Evolutionary conservation across 2,113 vertebrate species (phyloP).

Genomic region (Pelodiscus sinensis): DNA sequence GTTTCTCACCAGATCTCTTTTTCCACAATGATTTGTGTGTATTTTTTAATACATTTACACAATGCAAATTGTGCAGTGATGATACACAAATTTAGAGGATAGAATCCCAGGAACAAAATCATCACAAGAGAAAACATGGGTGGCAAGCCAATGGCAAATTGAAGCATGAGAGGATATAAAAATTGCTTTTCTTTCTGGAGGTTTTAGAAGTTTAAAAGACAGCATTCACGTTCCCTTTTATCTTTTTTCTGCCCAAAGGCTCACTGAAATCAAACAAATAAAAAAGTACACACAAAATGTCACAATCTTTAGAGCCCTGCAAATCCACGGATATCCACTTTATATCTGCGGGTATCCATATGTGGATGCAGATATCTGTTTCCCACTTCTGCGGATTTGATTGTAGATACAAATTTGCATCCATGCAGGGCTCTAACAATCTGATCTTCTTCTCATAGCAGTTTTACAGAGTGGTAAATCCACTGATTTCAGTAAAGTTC

Average conservation of each 20-base stretch:
- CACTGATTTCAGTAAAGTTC: not conserved
- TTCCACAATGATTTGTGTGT: not conserved
- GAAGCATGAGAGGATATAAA: not conserved
- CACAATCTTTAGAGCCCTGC: not conserved
- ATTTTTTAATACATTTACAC: not conserved
- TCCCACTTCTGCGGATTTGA: too few relatives aligned
- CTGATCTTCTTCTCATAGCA: too few relatives aligned
- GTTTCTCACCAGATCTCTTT: not conserved
- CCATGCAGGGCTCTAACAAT: too few relatives aligned
- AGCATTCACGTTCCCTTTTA: not conserved
- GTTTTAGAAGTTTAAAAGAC: not conserved
- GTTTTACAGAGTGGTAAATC: too few relatives aligned
- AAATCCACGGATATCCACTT: too few relatives aligned
- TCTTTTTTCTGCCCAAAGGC: not conserved
- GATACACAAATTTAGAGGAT: not conserved
- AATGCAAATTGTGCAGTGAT: not conserved
- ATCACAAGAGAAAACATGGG: accelerated
- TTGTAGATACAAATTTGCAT: too few relatives aligned
- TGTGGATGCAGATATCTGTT: too few relatives aligned
- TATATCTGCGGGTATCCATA: too few relatives aligned
- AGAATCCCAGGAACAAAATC: not conserved
- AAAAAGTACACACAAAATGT: conserved; percentile 31
- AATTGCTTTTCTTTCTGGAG: not conserved
- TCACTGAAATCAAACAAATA: conserved; percentile 10
- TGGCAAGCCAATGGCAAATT: not conserved